phyloP scores from a whole-genome alignment of 30 jellyfish, hydroid and myxozoan genomes.

The Mastigias papua region DNA sequence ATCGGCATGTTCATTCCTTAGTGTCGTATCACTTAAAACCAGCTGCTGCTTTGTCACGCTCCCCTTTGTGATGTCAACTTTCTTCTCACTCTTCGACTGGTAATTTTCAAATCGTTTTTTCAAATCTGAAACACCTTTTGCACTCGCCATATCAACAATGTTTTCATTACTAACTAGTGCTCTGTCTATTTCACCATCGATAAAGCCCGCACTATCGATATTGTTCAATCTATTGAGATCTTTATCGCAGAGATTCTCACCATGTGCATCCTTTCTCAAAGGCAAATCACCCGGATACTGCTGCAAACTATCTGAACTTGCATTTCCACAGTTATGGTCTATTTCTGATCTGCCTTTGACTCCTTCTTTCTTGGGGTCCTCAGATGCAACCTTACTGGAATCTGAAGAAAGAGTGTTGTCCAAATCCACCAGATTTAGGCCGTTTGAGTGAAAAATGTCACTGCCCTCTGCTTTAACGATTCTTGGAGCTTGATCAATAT shows the following conservation, averaged over 20 bases:
- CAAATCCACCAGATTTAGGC: too few relatives aligned
- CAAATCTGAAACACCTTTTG: slow-evolving; percentile 50
- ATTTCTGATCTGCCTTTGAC: background rate
- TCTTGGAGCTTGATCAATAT: too few relatives aligned
- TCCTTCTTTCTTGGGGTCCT: background rate
- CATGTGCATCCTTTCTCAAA: background rate
- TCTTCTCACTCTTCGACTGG: slow-evolving; percentile 26
- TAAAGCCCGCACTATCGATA: background rate
- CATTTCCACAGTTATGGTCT: background rate
- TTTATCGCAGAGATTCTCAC: background rate
- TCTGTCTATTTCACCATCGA: background rate
- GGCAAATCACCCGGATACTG: background rate
- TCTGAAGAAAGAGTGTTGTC: background rate
- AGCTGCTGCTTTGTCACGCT: background rate
- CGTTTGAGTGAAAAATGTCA: background rate
- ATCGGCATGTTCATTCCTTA: background rate
- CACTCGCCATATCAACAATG: slow-evolving; percentile 46
- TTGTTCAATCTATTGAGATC: background rate
- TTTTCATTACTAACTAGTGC: background rate
- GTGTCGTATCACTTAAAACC: background rate
- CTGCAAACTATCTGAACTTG: background rate
- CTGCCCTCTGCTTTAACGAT: background rate
- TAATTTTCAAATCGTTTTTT: slow-evolving; percentile 33
- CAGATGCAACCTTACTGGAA: background rate
- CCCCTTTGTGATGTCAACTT: background rate